Conservation (phyloP, 2,797 vertebrate species). For the Anas bernieri region DNA sequence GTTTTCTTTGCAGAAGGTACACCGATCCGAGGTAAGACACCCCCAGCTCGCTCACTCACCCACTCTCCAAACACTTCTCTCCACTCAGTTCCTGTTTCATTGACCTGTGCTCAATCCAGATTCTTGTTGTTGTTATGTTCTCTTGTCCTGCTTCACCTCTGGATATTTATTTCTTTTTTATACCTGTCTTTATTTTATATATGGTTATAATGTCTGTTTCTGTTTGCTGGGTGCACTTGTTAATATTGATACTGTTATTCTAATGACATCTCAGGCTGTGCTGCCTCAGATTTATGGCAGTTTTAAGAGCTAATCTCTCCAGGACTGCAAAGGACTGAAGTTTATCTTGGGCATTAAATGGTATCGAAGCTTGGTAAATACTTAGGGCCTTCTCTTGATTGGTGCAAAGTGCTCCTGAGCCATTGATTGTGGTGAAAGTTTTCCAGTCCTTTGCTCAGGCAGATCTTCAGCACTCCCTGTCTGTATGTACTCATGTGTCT, state of each 20-base stretch:
- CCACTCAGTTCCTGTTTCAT: conserved; percentile 54
- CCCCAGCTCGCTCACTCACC: conserved; percentile 61
- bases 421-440: not conserved
- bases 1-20: conserved; percentile 96
- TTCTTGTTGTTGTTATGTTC: conserved; percentile 33
- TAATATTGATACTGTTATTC: not conserved
- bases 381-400: conserved; percentile 3
- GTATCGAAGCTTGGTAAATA: conserved; percentile 16
- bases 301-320: conserved; percentile 53
- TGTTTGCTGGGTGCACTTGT: conserved; percentile 61
- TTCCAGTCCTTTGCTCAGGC: not conserved
- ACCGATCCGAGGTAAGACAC: conserved; percentile 97
- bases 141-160: conserved; percentile 32
- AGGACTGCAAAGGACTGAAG: conserved; percentile 25
- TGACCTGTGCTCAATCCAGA: conserved; percentile 48
- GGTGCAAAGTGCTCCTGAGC: conserved; percentile 9
- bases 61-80: conserved; percentile 72
- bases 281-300: conserved; percentile 46
- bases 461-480: not conserved
- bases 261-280: not conserved
- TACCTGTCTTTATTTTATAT: conserved; percentile 68
- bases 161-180: conserved; percentile 18
- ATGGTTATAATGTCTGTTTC: conserved; percentile 34
- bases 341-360: conserved; percentile 36
- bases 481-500: not conserved